These are phyloP conservation scores for Anhinga rufa DNA, from an alignment of 2,113 vertebrate species.

Conservation along the genomic window DNA sequence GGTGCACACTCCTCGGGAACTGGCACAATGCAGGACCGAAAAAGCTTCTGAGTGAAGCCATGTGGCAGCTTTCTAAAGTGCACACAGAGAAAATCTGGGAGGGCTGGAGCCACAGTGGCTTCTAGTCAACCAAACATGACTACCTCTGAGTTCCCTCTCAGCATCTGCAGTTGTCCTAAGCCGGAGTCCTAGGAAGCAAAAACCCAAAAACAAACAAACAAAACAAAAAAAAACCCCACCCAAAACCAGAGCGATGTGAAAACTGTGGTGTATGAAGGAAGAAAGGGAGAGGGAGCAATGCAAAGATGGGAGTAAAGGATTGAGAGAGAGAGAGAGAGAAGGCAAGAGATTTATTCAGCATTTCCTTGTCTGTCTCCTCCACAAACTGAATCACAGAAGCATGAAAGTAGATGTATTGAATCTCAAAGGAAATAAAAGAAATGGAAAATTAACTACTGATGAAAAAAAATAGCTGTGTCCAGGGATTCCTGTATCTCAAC, in stretches of 20 bases:
- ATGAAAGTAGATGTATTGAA: constrained; percentile 73
- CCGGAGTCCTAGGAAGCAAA: not conserved
- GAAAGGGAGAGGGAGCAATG: not conserved
- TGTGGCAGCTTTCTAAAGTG: not conserved
- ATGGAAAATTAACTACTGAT: constrained; percentile 77
- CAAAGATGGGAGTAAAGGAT: not conserved
- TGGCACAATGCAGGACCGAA: not conserved
- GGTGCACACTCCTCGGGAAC: not conserved
- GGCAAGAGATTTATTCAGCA: constrained; percentile 62
- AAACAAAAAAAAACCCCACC: too few relatives aligned
- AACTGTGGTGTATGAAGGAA: not conserved
- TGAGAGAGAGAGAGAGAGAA: not conserved
- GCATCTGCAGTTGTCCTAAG: not conserved
- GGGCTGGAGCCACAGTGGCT: not conserved
- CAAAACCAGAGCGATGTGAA: not conserved
- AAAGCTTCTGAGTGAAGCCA: not conserved
- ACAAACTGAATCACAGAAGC: constrained; percentile 65
- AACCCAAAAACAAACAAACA: too few relatives aligned
- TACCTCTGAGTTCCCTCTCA: not conserved
- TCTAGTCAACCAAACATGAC: not conserved
- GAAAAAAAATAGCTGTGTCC: constrained; percentile 58
- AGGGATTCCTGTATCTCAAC: constrained; percentile 56
- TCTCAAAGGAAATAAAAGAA: constrained; percentile 76
- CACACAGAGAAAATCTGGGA: not conserved
- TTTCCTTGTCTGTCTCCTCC: constrained; percentile 68